phyloP scores from a whole-genome alignment of 2,113 vertebrate species.

The cattle (Bos taurus) region ARS-UCD2.0 NC_037342.1:36945501-36946000 shows the following conservation, averaged over 20 bases:
- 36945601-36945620: background rate
- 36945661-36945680: background rate
- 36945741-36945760: conserved; percentile 51
- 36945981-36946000: background rate
- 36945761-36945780: conserved; percentile 16
- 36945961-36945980: background rate
- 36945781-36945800: background rate
- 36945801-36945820: background rate
- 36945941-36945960: background rate
- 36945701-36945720: conserved; percentile 23
- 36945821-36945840: background rate
- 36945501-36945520: background rate
- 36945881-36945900: background rate
- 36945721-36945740: conserved; percentile 41
- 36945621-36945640: background rate
- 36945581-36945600: background rate
- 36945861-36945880: background rate
- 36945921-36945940: background rate
- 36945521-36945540: background rate
- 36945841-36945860: background rate
- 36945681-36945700: background rate
- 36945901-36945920: background rate
- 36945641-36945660: conserved; percentile 31
- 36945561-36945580: background rate
- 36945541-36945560: background rate